Base-by-base conservation (phyloP, 2,888 invertebrate genomes). In the Malthinus seriepunctatus region DNA sequence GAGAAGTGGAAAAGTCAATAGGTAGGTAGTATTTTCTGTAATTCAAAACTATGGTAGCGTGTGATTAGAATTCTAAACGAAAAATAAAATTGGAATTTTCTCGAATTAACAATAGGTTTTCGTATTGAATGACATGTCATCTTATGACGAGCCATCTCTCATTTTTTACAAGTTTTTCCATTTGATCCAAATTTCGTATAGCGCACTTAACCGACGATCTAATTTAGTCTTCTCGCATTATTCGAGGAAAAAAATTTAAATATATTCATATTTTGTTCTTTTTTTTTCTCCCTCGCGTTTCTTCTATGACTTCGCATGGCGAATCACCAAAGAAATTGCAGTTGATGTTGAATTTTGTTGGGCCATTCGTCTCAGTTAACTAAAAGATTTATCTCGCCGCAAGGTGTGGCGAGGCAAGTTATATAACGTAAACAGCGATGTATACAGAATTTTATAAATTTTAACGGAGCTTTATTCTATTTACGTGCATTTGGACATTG, bases 291-390 rank as follows among this genome's bases (percentile, higher is more conserved):
- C 23, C 23, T 23, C 5, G 3, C 5, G 11, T 37, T 56, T 55
- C 60, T 44, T 49, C 47, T 47, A 57, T 60, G 63, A 63, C 60
- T 56, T 60, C 60, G 57, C 54, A 44, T 53, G 37, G 51, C 62
- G 64, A 66, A 67, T 67, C 65, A 61, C 67, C 58, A 63, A 60
- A 66, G 67, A 66, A 68, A 69, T 69, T 69, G 66, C 63, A 66
- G 65, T 63, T 68, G 69, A 69, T 67, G 67, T 63, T 60, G 66
- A 63, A 64, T 68, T 66, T 67, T 68, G 67, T 68, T 66, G 62
- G 62, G 58, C 66, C 66, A 68, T 69, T 67, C 67, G 67, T 69
- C 69, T 69, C 69, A 68, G 69, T 69, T 69, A 69, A 63, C 53
- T 51, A 58, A 56, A 58, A 68, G 69, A 69, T 69, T 69, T 69